Evolutionary conservation across 2,113 vertebrate genomes (phyloP), one percentile per base, ranked within the genome.

Genomic region (Cyprinus carpio): DNA sequence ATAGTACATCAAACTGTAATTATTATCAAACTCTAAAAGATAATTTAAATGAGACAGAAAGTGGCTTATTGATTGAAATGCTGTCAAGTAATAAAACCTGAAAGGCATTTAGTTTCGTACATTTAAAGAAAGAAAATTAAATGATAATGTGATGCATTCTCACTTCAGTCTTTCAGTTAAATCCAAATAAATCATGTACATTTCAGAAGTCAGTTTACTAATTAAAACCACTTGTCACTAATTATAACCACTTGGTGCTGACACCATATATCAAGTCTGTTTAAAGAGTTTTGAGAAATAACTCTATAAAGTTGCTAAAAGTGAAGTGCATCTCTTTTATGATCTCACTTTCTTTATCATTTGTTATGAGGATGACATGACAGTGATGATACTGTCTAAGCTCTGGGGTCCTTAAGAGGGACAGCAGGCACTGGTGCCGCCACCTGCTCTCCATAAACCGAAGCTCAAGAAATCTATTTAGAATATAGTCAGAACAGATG

Each of bases 401-500:
- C 82, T 87, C 65, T 18, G 29, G 58, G 49, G 82, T 87, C 86
- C 37, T 87, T 31, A 34, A 58, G 76, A 51, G 77, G 31, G 60
- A 84, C 60, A 64, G 15, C 34, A 67, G 67, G 56, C 75, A 58
- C 60, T 75, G 67, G 67, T 77, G 25, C 51, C 60, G 67, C 88
- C 84, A 83, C 88, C 88, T 89, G 88, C 69, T 85, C 80, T 80
- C 67, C 75, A 34, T 56, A 75, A 75, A 58, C 46, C 10, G 1
- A 31, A 77, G 78, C 82, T 83, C 60, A 72, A 87, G 67, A 76
- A 74, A 27, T 40, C 81, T 80, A 43, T 85, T 90, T 90, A 84
- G 71, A 88, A 84, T 83, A 90, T 84, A 69, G 25, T 88, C 78
- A 74, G 49, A 89, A 89, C 77, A 87, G 81, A 85, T 91, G 90